Evolutionary conservation across 2,113 vertebrate genomes (phyloP).

Genomic region (Microcebus ravelobensis): DNA sequence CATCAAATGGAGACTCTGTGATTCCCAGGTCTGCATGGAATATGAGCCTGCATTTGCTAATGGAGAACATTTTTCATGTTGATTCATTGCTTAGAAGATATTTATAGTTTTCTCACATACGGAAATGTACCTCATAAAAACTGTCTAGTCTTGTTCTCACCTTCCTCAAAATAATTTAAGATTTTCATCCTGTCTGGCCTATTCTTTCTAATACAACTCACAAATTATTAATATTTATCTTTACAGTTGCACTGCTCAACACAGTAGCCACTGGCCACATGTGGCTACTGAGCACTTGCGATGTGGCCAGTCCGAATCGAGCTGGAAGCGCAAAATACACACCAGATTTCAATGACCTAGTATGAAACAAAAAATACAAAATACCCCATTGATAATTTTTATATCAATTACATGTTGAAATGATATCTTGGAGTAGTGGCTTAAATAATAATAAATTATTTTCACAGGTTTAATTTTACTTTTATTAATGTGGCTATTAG

Average conservation of each 20-base stretch:
- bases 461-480: neutral
- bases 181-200: slow-evolving; percentile 80
- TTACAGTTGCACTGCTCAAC: neutral
- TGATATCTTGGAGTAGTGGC: neutral
- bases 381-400: neutral
- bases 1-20: neutral
- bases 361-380: neutral
- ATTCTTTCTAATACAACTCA: slow-evolving; percentile 72
- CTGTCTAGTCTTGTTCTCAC: slow-evolving; percentile 79
- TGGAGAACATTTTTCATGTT: slow-evolving; percentile 70
- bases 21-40: neutral
- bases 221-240: neutral
- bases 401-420: neutral
- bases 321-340: neutral
- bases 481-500: neutral
- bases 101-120: slow-evolving; percentile 81
- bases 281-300: neutral
- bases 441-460: neutral
- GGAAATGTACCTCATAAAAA: slow-evolving; percentile 78
- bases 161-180: slow-evolving; percentile 72
- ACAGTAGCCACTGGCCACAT: neutral
- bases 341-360: neutral
- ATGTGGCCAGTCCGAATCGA: accelerated
- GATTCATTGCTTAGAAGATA: slow-evolving; percentile 80
- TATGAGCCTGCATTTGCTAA: slow-evolving; percentile 33